These are phyloP conservation scores for Gila robusta DNA, from an alignment of 2,797 vertebrate species.

Conservation along the genomic window DNA sequence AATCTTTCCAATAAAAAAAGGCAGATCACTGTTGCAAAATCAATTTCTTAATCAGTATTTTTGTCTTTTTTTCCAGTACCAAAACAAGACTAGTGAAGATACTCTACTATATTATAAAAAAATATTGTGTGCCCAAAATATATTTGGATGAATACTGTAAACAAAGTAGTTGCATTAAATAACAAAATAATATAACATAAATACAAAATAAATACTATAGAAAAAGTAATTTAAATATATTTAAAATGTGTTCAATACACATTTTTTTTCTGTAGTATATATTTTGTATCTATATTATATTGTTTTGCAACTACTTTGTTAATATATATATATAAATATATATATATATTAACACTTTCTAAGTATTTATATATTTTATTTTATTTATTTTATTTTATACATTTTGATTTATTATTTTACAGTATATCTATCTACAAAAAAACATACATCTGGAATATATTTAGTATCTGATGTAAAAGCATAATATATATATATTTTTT, in stretches of 20 bases:
- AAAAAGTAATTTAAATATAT: background rate
- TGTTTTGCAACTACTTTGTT: no score
- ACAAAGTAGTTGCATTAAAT: background rate
- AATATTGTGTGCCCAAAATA: background rate
- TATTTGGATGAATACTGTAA: background rate
- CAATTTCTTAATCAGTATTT: background rate
- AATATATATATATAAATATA: no score
- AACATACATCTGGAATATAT: no score
- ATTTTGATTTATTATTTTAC: background rate
- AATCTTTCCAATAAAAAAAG: background rate
- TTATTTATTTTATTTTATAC: no score
- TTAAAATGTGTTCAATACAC: no score
- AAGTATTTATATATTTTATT: no score
- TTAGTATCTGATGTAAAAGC: background rate
- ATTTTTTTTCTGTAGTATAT: no score
- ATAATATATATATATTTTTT: background rate
- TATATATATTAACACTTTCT: no score
- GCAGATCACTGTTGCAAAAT: background rate
- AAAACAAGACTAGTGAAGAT: background rate
- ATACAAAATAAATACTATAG: background rate
- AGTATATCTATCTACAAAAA: background rate
- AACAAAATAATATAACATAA: background rate
- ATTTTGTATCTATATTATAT: no score
- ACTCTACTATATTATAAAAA: background rate
- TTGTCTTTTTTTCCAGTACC: background rate